phyloP scores from a whole-genome alignment of 92 coral and sea anemone species.

The Montipora capitata region DNA sequence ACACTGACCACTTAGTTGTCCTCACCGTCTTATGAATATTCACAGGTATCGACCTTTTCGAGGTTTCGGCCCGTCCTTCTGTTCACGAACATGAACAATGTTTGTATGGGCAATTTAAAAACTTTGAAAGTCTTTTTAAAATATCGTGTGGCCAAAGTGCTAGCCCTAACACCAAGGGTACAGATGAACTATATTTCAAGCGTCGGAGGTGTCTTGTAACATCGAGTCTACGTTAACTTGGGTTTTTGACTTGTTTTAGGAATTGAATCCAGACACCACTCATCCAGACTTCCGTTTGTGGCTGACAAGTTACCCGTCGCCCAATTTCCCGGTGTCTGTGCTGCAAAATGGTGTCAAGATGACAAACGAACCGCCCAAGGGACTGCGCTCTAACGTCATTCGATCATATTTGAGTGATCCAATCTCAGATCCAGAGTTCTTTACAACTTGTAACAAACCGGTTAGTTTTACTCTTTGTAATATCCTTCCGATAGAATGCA shows the following conservation, averaged over 20 bases:
- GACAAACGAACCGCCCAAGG: slow-evolving; percentile 99
- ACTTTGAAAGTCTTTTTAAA: too few species aligned
- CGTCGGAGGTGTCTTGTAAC: too few species aligned
- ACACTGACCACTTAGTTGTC: background rate
- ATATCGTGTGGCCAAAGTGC: too few species aligned
- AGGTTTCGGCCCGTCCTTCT: too few species aligned
- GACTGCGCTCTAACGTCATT: slow-evolving; percentile 90
- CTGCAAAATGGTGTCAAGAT: slow-evolving; percentile 99
- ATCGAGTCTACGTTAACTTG: background rate
- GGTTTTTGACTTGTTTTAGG: slow-evolving; percentile 60
- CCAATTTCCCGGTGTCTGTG: slow-evolving; percentile 99
- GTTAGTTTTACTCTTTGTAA: slow-evolving; percentile 48
- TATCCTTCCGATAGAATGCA: too few species aligned
- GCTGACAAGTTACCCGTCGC: slow-evolving; percentile 99
- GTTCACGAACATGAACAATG: too few species aligned
- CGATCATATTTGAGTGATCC: slow-evolving; percentile 98
- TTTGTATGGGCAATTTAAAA: too few species aligned
- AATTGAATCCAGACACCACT: slow-evolving; percentile 95
- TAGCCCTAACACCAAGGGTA: too few species aligned
- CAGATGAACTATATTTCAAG: too few species aligned
- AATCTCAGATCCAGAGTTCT: slow-evolving; percentile 99
- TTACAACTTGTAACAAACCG: slow-evolving; percentile 89
- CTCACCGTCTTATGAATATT: too few species aligned
- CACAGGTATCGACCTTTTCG: too few species aligned
- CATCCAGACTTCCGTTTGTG: slow-evolving; percentile 99